Evolutionary conservation across 2,797 vertebrate genomes (phyloP).

Genomic region (Notolepis coatsorum): DNA sequence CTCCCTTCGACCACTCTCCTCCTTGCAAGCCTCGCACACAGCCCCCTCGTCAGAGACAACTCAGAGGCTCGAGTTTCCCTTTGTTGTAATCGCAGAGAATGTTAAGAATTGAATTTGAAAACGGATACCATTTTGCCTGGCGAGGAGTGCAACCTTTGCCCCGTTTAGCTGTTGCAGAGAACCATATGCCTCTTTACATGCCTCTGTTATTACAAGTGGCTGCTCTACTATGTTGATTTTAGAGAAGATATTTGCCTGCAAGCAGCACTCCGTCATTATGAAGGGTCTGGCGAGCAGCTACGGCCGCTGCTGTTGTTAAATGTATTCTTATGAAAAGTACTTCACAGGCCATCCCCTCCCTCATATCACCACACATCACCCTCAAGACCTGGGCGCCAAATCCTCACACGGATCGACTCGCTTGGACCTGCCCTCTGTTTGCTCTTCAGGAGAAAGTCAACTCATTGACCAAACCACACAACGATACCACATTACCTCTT

Average conservation of each 20-base stretch:
- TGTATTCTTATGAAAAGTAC: conserved; percentile 7
- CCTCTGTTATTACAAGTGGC: conserved; percentile 40
- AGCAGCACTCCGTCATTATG: conserved; percentile 14
- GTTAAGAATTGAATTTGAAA: conserved; percentile 38
- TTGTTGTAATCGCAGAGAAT: conserved; percentile 39
- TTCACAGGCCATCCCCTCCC: background rate
- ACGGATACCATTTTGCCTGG: conserved; percentile 19
- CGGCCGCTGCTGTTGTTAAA: conserved; percentile 30
- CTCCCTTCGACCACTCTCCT: conserved; percentile 62
- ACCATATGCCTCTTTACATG: conserved; percentile 13
- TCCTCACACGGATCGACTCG: background rate
- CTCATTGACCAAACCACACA: background rate
- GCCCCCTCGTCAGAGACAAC: conserved; percentile 16
- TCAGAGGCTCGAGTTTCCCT: conserved; percentile 47
- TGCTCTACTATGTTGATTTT: conserved; percentile 26
- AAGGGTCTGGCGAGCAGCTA: conserved; percentile 12
- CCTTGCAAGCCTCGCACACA: conserved; percentile 53
- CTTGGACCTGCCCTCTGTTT: conserved; percentile 4
- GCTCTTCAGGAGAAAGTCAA: background rate
- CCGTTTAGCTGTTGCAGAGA: conserved; percentile 25
- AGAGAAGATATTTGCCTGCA: conserved; percentile 24
- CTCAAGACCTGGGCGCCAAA: background rate
- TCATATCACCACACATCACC: background rate
- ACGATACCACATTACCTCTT: background rate
- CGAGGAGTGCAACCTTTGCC: conserved; percentile 35